Percentiles rank a stretch among this genome's conserved stretches.
Evolutionary conservation across 1,140 invertebrate species (phyloP).

Genomic region (Drosophila melanogaster): DNA sequence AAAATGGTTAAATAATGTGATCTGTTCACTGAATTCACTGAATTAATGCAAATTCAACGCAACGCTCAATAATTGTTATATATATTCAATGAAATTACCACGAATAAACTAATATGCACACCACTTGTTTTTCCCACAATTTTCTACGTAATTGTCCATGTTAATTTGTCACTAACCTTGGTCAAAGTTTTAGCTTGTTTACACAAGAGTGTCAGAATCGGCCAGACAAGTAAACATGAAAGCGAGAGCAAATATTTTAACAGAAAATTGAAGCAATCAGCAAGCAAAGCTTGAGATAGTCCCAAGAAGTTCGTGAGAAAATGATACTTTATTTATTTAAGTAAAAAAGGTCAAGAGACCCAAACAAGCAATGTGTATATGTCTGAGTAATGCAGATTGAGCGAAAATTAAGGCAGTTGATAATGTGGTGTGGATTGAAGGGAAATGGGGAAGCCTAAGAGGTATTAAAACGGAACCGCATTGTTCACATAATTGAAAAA

Average conservation of each 20-base stretch:
- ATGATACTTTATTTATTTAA: constrained; percentile 16
- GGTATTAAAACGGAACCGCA: constrained; percentile 1
- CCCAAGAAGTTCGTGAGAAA: constrained; percentile 33
- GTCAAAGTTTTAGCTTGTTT: constrained; percentile 31
- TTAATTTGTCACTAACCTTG: constrained; percentile 34
- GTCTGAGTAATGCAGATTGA: constrained; percentile 18
- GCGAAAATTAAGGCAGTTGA: constrained; percentile 22
- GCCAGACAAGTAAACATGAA: constrained; percentile 22
- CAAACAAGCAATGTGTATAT: constrained; percentile 4
- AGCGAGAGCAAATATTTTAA: constrained; percentile 28
- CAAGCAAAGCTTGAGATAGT: constrained; percentile 8
- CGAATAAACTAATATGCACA: neutral
- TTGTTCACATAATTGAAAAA: constrained; percentile 46
- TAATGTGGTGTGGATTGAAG: constrained; percentile 6
- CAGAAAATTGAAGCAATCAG: constrained; percentile 33
- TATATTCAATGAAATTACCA: no score
- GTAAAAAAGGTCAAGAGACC: constrained; percentile 40
- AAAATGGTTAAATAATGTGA: neutral
- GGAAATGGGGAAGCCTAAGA: constrained; percentile 5
- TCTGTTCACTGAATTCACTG: no score
- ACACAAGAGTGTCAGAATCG: constrained; percentile 25
- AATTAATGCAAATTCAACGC: neutral
- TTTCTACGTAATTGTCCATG: constrained; percentile 26
- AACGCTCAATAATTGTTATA: neutral
- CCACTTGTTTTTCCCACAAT: constrained; percentile 31